These are phyloP conservation scores for Corapipo altera DNA, from an alignment of 2,113 vertebrate species.

Conservation along the genomic window DNA sequence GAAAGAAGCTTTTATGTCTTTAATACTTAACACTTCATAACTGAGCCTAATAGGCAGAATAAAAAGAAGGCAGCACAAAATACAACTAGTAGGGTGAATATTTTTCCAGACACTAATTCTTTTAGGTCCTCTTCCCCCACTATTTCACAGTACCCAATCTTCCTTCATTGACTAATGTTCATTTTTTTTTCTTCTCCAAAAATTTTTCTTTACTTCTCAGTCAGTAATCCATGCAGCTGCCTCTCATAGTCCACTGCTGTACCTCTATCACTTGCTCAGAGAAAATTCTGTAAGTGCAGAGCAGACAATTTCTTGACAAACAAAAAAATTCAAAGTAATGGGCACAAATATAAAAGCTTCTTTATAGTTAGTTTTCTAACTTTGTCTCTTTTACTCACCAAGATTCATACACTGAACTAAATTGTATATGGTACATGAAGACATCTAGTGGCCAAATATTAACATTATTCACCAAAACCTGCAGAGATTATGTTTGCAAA, in stretches of 20 bases:
- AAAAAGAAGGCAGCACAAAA: conserved; percentile 69
- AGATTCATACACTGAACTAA: not conserved
- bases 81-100: conserved; percentile 53
- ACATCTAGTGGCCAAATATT: conserved; percentile 34
- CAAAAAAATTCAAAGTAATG: not conserved
- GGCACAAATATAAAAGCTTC: not conserved
- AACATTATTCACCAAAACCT: not conserved
- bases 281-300: not conserved
- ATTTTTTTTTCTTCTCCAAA: not conserved
- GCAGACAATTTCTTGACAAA: not conserved
- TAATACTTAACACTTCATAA: conserved; percentile 86
- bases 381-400: not conserved
- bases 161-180: not conserved
- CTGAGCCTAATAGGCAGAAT: conserved; percentile 77
- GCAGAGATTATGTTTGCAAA: not conserved
- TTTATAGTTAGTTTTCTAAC: not conserved
- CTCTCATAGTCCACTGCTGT: not conserved
- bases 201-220: not conserved
- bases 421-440: not conserved
- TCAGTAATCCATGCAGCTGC: not conserved
- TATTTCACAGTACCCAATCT: not conserved
- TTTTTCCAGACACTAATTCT: conserved; percentile 70
- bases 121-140: not conserved
- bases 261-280: not conserved
- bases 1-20: conserved; percentile 81